Percentiles rank a stretch among this genome's conserved stretches.
Evolutionary conservation across 1,140 invertebrate species (phyloP).

Genomic region (Psix sp.): DNA sequence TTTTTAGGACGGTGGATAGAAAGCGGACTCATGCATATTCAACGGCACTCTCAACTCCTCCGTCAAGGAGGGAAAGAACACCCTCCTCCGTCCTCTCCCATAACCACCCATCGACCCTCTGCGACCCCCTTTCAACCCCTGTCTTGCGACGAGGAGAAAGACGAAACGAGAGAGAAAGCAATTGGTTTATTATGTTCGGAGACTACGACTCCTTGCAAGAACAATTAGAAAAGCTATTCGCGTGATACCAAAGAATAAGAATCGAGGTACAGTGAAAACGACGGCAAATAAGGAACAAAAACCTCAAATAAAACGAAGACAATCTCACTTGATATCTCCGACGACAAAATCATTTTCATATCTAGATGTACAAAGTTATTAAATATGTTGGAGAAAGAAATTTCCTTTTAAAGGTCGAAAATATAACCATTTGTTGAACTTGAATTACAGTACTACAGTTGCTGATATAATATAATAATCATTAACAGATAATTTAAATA

Average conservation of each 20-base stretch:
- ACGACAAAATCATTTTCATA: slow-evolving; percentile 49
- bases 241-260: slow-evolving; percentile 62
- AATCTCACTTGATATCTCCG: slow-evolving; percentile 37
- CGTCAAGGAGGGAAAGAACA: slow-evolving; percentile 78
- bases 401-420: no score
- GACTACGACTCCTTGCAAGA: slow-evolving; percentile 61
- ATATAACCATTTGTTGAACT: no score
- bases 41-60: slow-evolving; percentile 78
- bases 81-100: slow-evolving; percentile 63
- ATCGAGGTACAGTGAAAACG: slow-evolving; percentile 55
- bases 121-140: slow-evolving; percentile 54
- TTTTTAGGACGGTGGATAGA: slow-evolving; percentile 77
- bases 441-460: no score
- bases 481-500: no score
- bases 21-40: slow-evolving; percentile 77
- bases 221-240: slow-evolving; percentile 63
- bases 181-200: slow-evolving; percentile 63
- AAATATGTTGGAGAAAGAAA: no score
- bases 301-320: slow-evolving; percentile 31
- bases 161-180: slow-evolving; percentile 56
- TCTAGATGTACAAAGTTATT: no score
- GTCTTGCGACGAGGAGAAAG: slow-evolving; percentile 53
- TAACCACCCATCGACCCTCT: slow-evolving; percentile 55
- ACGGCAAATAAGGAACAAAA: slow-evolving; percentile 47
- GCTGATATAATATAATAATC: no score